These are phyloP conservation scores for Clepsis dumicolana DNA, from an alignment of 2,888 invertebrate genomes.

Conservation along the genomic window DNA sequence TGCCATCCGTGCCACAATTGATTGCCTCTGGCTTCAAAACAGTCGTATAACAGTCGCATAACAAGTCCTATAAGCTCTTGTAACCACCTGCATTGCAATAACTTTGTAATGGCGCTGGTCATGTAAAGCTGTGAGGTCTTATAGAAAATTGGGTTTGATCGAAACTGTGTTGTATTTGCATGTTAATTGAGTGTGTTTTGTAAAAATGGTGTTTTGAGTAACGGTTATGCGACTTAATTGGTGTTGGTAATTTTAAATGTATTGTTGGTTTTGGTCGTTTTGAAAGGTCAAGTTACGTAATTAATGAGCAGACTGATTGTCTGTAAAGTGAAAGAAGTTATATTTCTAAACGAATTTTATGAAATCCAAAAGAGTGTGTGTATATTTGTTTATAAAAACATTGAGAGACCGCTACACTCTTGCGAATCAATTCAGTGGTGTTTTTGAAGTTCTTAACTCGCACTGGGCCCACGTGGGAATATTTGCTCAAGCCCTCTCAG, in stretches of 20 bases:
- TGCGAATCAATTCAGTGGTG: too few species aligned
- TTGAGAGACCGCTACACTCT: too few species aligned
- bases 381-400: too few species aligned
- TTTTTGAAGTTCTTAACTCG: too few species aligned
- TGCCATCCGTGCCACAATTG: constrained; percentile 79
- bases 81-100: neutral
- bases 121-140: neutral
- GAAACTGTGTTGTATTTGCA: neutral
- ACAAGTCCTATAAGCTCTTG: constrained; percentile 35
- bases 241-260: constrained; percentile 31
- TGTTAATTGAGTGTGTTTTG: neutral
- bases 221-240: constrained; percentile 3
- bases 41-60: constrained; percentile 42
- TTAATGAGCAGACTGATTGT: neutral
- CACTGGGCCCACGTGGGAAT: too few species aligned
- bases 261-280: constrained; percentile 33
- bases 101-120: constrained; percentile 15
- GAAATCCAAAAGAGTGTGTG: too few species aligned
- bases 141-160: neutral
- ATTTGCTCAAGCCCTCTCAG: too few species aligned
- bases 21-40: constrained; percentile 53
- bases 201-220: neutral
- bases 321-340: neutral
- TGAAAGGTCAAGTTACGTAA: constrained; percentile 1
- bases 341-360: too few species aligned